A percentile compares a stretch with the other conserved stretches of the same genome.
Conservation (phyloP, 2,888 invertebrate species). For the Limnephilus marmoratus region DNA sequence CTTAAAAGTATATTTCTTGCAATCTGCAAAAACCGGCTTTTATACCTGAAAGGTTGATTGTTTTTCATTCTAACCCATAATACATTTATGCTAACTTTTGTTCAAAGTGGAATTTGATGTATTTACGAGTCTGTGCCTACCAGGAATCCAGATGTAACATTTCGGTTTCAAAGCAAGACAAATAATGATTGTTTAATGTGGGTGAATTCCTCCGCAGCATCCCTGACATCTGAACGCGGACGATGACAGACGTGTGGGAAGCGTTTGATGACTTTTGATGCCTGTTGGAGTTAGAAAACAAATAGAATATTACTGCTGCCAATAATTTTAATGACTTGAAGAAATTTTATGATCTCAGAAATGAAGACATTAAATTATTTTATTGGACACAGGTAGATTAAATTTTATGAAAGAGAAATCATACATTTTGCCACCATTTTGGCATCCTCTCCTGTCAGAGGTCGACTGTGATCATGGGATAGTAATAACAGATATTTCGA, state of each 20-base stretch:
- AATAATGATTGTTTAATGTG: not conserved
- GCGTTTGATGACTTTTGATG: not conserved
- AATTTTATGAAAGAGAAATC: not conserved
- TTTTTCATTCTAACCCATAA: not conserved
- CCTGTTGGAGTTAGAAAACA: not conserved
- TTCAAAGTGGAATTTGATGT: not conserved
- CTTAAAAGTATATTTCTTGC: not conserved
- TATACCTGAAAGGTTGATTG: not conserved
- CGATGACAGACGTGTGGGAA: not conserved
- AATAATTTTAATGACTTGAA: not conserved
- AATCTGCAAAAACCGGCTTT: not conserved
- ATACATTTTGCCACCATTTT: not conserved
- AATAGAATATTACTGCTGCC: not conserved
- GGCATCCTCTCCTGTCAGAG: not conserved
- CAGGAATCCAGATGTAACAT: not conserved
- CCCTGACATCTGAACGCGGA: not conserved
- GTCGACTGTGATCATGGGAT: not conserved
- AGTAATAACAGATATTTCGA: not conserved
- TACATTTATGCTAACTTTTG: not conserved
- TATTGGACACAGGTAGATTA: too few relatives aligned
- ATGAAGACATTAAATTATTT: not conserved
- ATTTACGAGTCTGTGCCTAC: not conserved
- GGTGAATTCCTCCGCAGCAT: not conserved
- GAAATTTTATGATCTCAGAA: not conserved
- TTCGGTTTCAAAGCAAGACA: not conserved